These are phyloP conservation scores for Yponomeuta plumbellus DNA, from an alignment of 2,888 invertebrate genomes.

Conservation along the genomic window DNA sequence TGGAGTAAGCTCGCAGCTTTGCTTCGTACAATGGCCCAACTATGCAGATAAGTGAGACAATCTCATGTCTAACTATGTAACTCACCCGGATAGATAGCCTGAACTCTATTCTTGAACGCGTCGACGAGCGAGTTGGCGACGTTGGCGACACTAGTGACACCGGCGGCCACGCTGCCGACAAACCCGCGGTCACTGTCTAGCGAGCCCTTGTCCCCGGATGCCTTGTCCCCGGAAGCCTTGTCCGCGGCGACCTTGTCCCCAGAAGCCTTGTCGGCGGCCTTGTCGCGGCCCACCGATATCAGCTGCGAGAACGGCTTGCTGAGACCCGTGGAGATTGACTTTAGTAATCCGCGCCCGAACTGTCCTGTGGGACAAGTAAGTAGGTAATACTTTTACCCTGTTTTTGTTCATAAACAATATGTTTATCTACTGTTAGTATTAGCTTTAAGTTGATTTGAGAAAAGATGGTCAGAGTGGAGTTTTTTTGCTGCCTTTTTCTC, in stretches of 20 bases:
- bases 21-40: too few species aligned
- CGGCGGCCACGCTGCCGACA: slow-evolving; percentile 60
- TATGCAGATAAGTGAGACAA: too few species aligned
- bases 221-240: background rate
- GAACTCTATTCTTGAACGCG: slow-evolving; percentile 69
- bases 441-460: too few species aligned
- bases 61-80: background rate
- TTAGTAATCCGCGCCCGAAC: slow-evolving; percentile 65
- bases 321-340: slow-evolving; percentile 56
- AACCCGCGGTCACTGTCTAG: slow-evolving; percentile 78
- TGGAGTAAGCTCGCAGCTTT: too few species aligned
- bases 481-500: too few species aligned
- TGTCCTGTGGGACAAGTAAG: slow-evolving; percentile 43
- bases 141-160: slow-evolving; percentile 59
- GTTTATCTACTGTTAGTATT: too few species aligned
- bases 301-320: slow-evolving; percentile 74
- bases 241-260: slow-evolving; percentile 77
- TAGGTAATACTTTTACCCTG: too few species aligned
- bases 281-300: slow-evolving; percentile 61
- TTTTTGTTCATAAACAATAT: too few species aligned
- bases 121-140: slow-evolving; percentile 62
- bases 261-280: slow-evolving; percentile 66
- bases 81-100: slow-evolving; percentile 76
- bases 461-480: too few species aligned
- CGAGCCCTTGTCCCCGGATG: slow-evolving; percentile 66